Evolutionary conservation across 2,113 vertebrate species (phyloP).

Genomic region (Oriolus oriolus): DNA sequence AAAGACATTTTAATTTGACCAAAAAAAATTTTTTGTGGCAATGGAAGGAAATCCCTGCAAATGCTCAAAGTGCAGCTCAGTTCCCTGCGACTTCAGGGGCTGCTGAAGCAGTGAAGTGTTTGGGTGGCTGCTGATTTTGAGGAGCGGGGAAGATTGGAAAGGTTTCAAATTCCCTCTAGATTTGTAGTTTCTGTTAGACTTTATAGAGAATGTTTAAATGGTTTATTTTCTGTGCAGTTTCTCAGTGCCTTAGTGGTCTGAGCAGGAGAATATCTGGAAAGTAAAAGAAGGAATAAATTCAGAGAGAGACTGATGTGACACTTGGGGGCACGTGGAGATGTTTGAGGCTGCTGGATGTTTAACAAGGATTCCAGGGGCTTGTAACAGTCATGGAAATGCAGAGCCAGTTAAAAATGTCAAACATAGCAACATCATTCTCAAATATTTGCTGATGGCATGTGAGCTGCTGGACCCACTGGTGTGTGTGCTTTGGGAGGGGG

Average conservation of each 20-base stretch:
- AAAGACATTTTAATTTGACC: background rate
- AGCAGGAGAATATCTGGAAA: background rate
- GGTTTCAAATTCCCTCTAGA: background rate
- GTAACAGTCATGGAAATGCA: background rate
- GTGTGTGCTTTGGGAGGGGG: background rate
- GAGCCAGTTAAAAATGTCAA: background rate
- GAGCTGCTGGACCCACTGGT: background rate
- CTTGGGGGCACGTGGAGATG: background rate
- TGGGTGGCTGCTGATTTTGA: background rate
- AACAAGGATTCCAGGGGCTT: background rate
- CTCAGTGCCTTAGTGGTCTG: background rate
- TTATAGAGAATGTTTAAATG: background rate
- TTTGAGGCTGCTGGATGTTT: background rate
- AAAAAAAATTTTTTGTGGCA: background rate
- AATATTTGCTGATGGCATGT: background rate
- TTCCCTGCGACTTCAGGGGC: background rate
- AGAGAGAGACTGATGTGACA: background rate
- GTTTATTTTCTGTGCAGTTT: background rate
- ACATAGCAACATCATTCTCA: background rate
- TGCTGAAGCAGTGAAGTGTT: background rate
- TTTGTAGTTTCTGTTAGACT: background rate
- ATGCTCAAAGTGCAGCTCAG: background rate
- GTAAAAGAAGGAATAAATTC: background rate
- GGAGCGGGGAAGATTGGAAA: rapidly evolving
- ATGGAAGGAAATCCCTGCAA: background rate